phyloP scores from a whole-genome alignment of 2,888 invertebrate genomes.

The Ennomos quercinarius region DNA sequence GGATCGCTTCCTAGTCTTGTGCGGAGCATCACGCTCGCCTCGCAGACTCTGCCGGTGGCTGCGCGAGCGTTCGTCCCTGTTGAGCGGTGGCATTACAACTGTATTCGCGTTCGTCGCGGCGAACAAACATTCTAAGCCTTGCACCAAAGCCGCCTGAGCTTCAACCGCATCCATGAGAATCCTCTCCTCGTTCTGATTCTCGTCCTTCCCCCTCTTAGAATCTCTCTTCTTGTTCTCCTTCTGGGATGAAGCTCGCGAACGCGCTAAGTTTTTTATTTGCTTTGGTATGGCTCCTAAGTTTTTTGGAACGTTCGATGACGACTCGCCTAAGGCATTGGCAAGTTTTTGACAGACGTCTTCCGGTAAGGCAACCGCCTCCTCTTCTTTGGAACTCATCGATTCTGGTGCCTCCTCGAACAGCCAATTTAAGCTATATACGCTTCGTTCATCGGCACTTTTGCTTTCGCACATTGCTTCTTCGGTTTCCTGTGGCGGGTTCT shows the following conservation, averaged over 20 bases:
- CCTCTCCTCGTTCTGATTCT: constrained; percentile 74
- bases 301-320: constrained; percentile 83
- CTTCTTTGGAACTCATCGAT: constrained; percentile 53
- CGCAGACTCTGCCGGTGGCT: constrained; percentile 73
- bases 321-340: constrained; percentile 71
- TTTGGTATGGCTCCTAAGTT: constrained; percentile 91
- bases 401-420: constrained; percentile 72
- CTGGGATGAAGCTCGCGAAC: constrained; percentile 85
- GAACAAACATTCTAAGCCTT: constrained; percentile 81
- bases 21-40: constrained; percentile 72
- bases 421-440: constrained; percentile 80
- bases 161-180: constrained; percentile 79
- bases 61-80: constrained; percentile 70
- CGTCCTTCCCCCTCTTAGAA: constrained; percentile 76
- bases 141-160: constrained; percentile 85
- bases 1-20: constrained; percentile 80
- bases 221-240: constrained; percentile 84
- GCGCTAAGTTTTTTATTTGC: constrained; percentile 85
- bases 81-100: constrained; percentile 77
- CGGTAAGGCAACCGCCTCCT: constrained; percentile 50
- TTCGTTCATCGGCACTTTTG: constrained; percentile 75
- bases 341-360: constrained; percentile 69
- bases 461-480: constrained; percentile 70
- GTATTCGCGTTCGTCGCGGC: constrained; percentile 81
- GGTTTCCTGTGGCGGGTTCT: constrained; percentile 57